These are phyloP conservation scores for Callorhinus ursinus DNA, from an alignment of 2,113 vertebrate species.

Conservation along the genomic window DNA sequence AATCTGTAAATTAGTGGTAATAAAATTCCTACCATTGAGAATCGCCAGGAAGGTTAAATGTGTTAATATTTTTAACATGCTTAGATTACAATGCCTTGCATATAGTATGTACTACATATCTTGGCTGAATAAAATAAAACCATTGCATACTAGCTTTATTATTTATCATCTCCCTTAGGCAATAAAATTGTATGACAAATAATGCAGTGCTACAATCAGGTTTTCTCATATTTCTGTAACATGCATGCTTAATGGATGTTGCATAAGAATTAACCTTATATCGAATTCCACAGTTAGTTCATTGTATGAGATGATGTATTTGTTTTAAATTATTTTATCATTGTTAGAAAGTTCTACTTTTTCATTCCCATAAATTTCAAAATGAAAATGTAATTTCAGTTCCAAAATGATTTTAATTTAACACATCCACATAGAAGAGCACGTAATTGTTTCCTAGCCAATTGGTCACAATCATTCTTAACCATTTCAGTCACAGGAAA, in stretches of 20 bases:
- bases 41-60: background rate
- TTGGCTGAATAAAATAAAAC: constrained; percentile 28
- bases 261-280: background rate
- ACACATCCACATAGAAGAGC: background rate
- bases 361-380: background rate
- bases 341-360: background rate
- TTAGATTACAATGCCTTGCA: background rate
- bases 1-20: background rate
- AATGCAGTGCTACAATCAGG: background rate
- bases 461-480: background rate
- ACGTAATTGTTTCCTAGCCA: background rate
- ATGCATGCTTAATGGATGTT: background rate
- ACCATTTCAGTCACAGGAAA: background rate
- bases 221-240: background rate
- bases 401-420: constrained; percentile 11
- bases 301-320: background rate
- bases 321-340: constrained; percentile 47
- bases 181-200: background rate
- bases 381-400: constrained; percentile 38
- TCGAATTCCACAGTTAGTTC: background rate
- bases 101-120: background rate
- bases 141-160: background rate
- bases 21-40: background rate
- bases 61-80: background rate
- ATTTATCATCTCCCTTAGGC: background rate